A percentile compares a stretch with the other conserved stretches of the same genome.
Conservation (phyloP, 2,113 vertebrate genomes). For the Nothoprocta perdicaria region DNA sequence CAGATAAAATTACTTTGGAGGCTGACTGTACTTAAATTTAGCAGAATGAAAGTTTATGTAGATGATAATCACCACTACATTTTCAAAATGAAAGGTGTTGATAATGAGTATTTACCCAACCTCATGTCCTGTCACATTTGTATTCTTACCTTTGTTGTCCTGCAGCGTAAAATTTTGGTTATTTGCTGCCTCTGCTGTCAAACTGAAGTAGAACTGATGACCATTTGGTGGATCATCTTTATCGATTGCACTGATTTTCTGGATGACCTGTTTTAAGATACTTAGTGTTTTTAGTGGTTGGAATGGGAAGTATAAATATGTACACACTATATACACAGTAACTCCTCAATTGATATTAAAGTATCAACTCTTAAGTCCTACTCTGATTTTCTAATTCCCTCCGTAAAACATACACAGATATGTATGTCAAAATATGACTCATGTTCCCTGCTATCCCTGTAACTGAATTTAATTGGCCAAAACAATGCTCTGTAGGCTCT, state of each 20-base stretch:
- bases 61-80: conserved; percentile 2
- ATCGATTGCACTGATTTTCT: conserved; percentile 95
- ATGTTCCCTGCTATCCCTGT: not conserved
- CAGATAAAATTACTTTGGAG: conserved; percentile 56
- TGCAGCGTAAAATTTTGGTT: conserved; percentile 94
- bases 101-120: not conserved
- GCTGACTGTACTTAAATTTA: conserved; percentile 55
- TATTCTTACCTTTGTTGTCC: conserved; percentile 91
- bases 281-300: not conserved
- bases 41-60: not conserved
- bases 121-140: not conserved
- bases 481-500: not conserved
- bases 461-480: not conserved
- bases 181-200: conserved; percentile 83
- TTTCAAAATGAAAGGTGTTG: not conserved
- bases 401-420: not conserved
- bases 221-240: conserved; percentile 91
- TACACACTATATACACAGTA: not conserved
- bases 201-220: conserved; percentile 91
- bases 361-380: not conserved
- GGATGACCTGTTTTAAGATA: conserved; percentile 86
- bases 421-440: not conserved
- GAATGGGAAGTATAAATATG: not conserved
- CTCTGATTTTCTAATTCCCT: not conserved
- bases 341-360: not conserved